Evolutionary conservation across 2,797 vertebrate genomes (phyloP).

Genomic region (Ammospiza maritima): DNA sequence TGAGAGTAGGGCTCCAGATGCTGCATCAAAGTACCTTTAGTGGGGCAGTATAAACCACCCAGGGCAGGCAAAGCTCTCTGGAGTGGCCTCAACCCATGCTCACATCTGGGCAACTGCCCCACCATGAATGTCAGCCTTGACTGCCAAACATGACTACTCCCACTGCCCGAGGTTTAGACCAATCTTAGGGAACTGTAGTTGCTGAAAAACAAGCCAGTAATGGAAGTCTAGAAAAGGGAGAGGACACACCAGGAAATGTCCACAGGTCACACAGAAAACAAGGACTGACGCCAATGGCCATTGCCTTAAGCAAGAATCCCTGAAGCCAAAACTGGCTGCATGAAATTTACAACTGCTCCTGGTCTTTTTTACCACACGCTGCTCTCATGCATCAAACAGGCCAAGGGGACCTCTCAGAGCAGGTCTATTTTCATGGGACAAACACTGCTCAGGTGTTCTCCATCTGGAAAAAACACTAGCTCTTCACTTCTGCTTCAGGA

Average conservation of each 20-base stretch:
- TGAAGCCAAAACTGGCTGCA: neutral
- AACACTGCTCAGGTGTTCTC: neutral
- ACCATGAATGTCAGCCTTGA: neutral
- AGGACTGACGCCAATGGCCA: neutral
- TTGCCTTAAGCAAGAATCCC: neutral
- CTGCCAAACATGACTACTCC: rapidly evolving
- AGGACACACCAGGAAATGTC: neutral
- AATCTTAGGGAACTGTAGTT: neutral
- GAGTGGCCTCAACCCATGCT: neutral
- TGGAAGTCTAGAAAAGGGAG: neutral
- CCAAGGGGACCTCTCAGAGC: neutral
- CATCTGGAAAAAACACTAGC: neutral
- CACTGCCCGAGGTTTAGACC: neutral
- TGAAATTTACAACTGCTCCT: neutral
- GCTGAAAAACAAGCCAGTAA: neutral
- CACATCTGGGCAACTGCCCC: neutral
- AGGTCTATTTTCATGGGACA: neutral
- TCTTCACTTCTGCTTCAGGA: neutral
- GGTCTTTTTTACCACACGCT: neutral
- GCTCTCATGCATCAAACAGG: neutral
- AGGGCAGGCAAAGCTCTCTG: neutral
- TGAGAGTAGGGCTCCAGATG: neutral
- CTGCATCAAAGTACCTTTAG: neutral
- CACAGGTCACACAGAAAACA: neutral
- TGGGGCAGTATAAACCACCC: neutral